Percentiles rank a stretch among this genome's conserved stretches.
Evolutionary conservation across 2,113 vertebrate species (phyloP).

Genomic region (Protobothrops flavoviridis): DNA sequence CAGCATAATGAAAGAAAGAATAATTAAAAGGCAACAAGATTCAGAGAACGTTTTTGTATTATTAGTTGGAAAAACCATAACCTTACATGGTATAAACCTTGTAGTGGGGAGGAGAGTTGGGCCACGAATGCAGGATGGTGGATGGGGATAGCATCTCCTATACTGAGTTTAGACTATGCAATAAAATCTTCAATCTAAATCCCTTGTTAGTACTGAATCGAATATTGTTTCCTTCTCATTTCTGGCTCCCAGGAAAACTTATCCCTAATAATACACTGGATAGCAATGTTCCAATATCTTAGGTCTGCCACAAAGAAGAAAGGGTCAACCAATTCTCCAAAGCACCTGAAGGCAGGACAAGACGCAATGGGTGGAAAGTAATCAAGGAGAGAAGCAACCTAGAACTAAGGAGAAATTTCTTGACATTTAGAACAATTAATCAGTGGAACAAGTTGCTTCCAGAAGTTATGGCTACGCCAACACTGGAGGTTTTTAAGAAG

Average conservation of each 20-base stretch:
- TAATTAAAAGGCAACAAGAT: background rate
- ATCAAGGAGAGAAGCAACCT: too few relatives aligned
- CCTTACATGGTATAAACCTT: background rate
- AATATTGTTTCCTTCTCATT: background rate
- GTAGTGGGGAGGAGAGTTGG: background rate
- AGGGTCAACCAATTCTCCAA: too few relatives aligned
- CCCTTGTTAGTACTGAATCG: background rate
- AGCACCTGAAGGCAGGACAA: too few relatives aligned
- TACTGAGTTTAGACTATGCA: background rate
- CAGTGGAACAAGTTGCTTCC: too few relatives aligned
- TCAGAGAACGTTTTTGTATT: background rate
- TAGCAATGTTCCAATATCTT: background rate
- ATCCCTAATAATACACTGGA: background rate
- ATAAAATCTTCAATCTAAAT: background rate
- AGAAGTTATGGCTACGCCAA: too few relatives aligned
- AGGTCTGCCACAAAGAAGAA: background rate
- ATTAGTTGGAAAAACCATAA: background rate
- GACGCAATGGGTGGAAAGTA: too few relatives aligned
- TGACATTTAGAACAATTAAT: too few relatives aligned
- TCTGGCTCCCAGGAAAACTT: background rate
- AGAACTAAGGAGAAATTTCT: too few relatives aligned
- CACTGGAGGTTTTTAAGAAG: too few relatives aligned
- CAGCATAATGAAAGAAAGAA: background rate
- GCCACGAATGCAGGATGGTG: background rate
- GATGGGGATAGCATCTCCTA: background rate